Conservation (phyloP, 1,140 invertebrate genomes). For the Danaus melanippus region DNA sequence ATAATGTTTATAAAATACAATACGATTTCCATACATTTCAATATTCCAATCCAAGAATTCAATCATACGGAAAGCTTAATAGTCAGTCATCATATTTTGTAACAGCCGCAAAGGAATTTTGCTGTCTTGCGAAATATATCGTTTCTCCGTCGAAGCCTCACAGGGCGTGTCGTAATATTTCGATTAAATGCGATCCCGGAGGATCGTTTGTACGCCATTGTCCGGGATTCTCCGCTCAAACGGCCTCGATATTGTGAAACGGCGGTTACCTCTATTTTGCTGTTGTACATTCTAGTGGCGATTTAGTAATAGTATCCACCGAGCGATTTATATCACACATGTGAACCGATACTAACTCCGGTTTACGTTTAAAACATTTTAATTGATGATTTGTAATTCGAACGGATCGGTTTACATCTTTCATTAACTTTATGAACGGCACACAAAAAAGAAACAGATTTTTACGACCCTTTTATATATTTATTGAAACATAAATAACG, state of each 20-base stretch:
- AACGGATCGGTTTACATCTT: no score
- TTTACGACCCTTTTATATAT: no score
- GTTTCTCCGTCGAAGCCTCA: constrained; percentile 4
- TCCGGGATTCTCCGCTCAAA: constrained; percentile 12
- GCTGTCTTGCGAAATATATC: constrained; percentile 6
- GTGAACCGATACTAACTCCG: not conserved
- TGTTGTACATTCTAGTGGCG: constrained; percentile 4
- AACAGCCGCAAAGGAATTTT: constrained; percentile 5
- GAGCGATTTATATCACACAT: constrained; percentile 1
- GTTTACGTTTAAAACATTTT: no score
- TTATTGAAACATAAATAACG: no score
- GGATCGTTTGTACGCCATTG: constrained; percentile 17
- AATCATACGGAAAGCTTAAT: constrained; percentile 9
- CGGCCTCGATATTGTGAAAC: constrained; percentile 6
- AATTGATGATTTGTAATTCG: no score
- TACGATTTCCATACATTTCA: not conserved
- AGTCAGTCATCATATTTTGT: constrained; percentile 4
- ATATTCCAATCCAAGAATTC: constrained; percentile 3
- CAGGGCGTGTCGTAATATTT: constrained; percentile 15
- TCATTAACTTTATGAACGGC: no score
- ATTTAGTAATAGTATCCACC: constrained; percentile 2
- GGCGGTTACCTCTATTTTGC: constrained; percentile 4
- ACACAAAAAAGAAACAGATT: no score
- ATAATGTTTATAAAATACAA: no score
- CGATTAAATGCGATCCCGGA: constrained; percentile 11